Percentiles rank a stretch among this genome's conserved stretches.
Conservation (phyloP, 2,888 invertebrate genomes). For the Ceriagrion tenellum region DNA sequence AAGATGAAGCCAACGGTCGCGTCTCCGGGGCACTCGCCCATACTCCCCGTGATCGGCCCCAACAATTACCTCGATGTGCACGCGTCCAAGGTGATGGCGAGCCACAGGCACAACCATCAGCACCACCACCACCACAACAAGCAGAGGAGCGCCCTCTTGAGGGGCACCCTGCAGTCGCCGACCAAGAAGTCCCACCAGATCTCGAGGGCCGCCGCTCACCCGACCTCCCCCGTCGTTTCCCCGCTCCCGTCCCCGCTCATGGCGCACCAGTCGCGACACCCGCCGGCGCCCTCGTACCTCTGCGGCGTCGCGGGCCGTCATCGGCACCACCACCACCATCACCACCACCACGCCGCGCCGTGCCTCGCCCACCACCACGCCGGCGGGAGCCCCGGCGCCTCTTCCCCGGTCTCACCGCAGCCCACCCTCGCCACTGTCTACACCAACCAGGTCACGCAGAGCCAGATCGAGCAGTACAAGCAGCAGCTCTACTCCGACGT, state of each 20-base stretch:
- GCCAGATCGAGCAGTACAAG: slow-evolving; percentile 92
- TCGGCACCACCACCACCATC: slow-evolving; percentile 83
- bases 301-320: slow-evolving; percentile 66
- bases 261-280: slow-evolving; percentile 43
- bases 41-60: slow-evolving; percentile 81
- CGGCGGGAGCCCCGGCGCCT: slow-evolving; percentile 73
- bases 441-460: slow-evolving; percentile 82
- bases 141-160: slow-evolving; percentile 48
- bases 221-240: slow-evolving; percentile 73
- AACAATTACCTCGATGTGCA: slow-evolving; percentile 84
- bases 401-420: slow-evolving; percentile 77
- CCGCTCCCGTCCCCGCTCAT: slow-evolving; percentile 38
- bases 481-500: slow-evolving; percentile 94
- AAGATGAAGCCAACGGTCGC: slow-evolving; percentile 77
- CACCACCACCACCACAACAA: slow-evolving; percentile 46
- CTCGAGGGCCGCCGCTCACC: slow-evolving; percentile 79
- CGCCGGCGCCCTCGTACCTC: slow-evolving; percentile 21
- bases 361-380: slow-evolving; percentile 75
- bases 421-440: slow-evolving; percentile 87
- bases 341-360: slow-evolving; percentile 80
- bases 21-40: slow-evolving; percentile 75
- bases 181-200: slow-evolving; percentile 70
- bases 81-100: slow-evolving; percentile 78
- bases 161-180: slow-evolving; percentile 42
- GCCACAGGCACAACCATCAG: slow-evolving; percentile 28